phyloP scores from a whole-genome alignment of 2,888 invertebrate species.

The Malachius bipustulatus region DNA sequence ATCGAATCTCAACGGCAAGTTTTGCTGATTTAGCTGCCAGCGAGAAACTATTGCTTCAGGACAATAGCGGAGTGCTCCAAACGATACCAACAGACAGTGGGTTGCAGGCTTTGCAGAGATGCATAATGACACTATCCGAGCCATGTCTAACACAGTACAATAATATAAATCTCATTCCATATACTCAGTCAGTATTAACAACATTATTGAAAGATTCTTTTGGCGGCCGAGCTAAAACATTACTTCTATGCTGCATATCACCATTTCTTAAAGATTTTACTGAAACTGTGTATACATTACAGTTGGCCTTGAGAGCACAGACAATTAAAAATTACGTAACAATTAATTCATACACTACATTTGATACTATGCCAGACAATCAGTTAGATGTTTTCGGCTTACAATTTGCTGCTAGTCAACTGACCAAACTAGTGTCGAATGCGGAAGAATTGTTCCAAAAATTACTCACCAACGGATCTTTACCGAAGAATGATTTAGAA shows the following conservation, averaged over 20 bases:
- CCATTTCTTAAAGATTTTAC: conserved; percentile 54
- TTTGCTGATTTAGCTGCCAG: conserved; percentile 57
- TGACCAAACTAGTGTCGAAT: conserved; percentile 71
- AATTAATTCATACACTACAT: conserved; percentile 48
- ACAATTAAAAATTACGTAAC: conserved; percentile 60
- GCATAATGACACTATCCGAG: conserved; percentile 48
- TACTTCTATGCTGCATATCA: conserved; percentile 62
- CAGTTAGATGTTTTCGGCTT: conserved; percentile 53
- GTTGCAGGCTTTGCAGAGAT: conserved; percentile 52
- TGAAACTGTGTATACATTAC: conserved; percentile 57
- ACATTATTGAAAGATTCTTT: conserved; percentile 61
- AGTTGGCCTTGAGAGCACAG: conserved; percentile 53
- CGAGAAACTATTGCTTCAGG: conserved; percentile 39
- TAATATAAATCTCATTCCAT: conserved; percentile 31
- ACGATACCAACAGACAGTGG: conserved; percentile 49
- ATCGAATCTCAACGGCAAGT: conserved; percentile 60
- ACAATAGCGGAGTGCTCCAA: conserved; percentile 37
- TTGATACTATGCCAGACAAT: conserved; percentile 29
- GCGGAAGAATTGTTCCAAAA: conserved; percentile 74
- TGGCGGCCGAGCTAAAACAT: conserved; percentile 62
- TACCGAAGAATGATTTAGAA: conserved; percentile 60
- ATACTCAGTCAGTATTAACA: conserved; percentile 56
- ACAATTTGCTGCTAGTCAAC: conserved; percentile 72
- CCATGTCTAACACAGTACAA: conserved; percentile 22
- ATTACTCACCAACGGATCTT: conserved; percentile 55